These are phyloP conservation scores for Mactra quadrangularis DNA, from an alignment of 1,140 invertebrate species.

Conservation along the genomic window DNA sequence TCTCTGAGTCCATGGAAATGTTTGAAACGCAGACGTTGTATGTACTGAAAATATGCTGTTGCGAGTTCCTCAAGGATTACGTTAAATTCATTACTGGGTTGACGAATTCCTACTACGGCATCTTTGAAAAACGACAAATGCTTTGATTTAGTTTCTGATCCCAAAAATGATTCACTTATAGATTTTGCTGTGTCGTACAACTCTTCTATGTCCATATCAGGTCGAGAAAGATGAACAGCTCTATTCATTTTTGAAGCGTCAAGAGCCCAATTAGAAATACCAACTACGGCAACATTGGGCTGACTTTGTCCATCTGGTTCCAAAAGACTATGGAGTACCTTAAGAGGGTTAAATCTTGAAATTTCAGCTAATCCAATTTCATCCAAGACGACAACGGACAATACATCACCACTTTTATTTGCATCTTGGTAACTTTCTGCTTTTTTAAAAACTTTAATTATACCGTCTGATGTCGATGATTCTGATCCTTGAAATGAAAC, in stretches of 20 bases:
- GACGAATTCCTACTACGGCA: too few species aligned
- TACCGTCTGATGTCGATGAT: constrained; percentile 71
- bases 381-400: constrained; percentile 72
- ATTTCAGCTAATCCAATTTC: constrained; percentile 74
- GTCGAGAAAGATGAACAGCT: constrained; percentile 68
- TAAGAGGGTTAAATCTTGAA: constrained; percentile 65
- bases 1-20: constrained; percentile 78
- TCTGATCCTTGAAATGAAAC: constrained; percentile 73
- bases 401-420: constrained; percentile 59
- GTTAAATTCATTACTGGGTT: too few species aligned
- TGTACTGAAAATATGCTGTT: constrained; percentile 64
- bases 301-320: constrained; percentile 60
- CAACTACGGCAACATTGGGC: constrained; percentile 72
- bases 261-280: constrained; percentile 77
- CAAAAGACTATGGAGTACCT: constrained; percentile 68
- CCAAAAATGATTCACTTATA: constrained; percentile 46
- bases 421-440: constrained; percentile 66
- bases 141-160: background rate
- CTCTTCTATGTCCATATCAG: constrained; percentile 65
- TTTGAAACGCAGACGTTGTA: constrained; percentile 62
- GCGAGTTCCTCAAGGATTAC: constrained; percentile 67
- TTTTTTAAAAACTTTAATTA: constrained; percentile 69
- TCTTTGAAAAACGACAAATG: too few species aligned
- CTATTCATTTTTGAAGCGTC: constrained; percentile 77
- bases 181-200: constrained; percentile 51